Percentiles rank a stretch among this genome's conserved stretches.
phyloP scores from a whole-genome alignment of 1,140 invertebrate genomes.

The Brachionus manjavacas region DNA sequence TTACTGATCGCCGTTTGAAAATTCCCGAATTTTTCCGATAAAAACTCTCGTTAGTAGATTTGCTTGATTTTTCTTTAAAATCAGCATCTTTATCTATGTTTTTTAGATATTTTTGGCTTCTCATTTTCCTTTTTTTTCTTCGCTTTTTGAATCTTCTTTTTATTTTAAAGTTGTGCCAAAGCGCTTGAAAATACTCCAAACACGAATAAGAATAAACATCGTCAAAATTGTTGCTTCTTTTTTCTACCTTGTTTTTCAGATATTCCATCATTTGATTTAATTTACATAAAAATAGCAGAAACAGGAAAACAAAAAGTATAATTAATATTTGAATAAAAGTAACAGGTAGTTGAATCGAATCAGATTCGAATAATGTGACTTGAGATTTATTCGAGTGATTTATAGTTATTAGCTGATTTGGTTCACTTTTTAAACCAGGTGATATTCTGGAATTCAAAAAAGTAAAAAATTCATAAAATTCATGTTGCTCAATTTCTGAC shows the following conservation, averaged over 20 bases:
- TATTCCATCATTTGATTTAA: not conserved
- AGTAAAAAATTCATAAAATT: conserved; percentile 9
- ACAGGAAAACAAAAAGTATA: not conserved
- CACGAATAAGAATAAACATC: not conserved
- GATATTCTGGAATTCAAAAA: not conserved
- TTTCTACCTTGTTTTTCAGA: not conserved
- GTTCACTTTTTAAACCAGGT: not conserved
- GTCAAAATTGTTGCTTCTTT: not conserved
- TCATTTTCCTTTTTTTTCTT: not conserved
- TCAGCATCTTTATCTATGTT: not conserved
- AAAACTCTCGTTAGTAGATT: not conserved
- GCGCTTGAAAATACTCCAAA: not conserved
- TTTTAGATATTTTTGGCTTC: not conserved
- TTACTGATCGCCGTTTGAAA: not conserved
- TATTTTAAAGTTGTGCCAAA: conserved; percentile 6
- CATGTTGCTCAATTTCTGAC: not conserved
- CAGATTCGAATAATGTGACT: not conserved
- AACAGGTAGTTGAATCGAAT: not conserved
- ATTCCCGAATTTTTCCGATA: not conserved
- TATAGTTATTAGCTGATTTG: not conserved
- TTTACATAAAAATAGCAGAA: not conserved
- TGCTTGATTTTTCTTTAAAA: not conserved
- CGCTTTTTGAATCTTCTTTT: not conserved
- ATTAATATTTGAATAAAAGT: conserved; percentile 10
- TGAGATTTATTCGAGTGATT: not conserved